Evolutionary conservation across 2,797 vertebrate species (phyloP).

Genomic region (Kryptopterus vitreolus): DNA sequence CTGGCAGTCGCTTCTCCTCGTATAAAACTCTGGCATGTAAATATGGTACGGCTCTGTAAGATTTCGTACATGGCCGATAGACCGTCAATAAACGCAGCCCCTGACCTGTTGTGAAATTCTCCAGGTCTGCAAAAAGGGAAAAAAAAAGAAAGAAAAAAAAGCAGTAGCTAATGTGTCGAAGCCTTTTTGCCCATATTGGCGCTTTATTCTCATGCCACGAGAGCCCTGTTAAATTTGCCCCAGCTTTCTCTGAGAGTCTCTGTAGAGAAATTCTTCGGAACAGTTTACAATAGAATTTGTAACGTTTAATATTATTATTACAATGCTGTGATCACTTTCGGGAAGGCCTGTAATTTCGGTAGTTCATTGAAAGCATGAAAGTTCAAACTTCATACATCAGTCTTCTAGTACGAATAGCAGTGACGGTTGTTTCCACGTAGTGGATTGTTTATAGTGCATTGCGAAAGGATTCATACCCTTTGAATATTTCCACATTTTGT

Average conservation of each 20-base stretch:
- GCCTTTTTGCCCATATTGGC: neutral
- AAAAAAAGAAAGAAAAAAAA: no score
- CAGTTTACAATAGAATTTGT: slow-evolving; percentile 24
- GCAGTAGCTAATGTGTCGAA: slow-evolving; percentile 13
- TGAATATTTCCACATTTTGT: no score
- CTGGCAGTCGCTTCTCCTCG: neutral
- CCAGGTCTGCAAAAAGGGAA: neutral
- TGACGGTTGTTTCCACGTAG: neutral
- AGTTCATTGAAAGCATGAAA: neutral
- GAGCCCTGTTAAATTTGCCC: neutral
- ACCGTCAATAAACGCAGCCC: slow-evolving; percentile 9
- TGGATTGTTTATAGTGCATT: no score
- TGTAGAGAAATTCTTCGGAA: neutral
- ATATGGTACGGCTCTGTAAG: slow-evolving; percentile 1
- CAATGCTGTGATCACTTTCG: neutral
- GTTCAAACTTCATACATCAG: neutral
- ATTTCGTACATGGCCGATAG: slow-evolving; percentile 25
- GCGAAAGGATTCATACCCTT: no score
- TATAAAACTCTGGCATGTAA: slow-evolving; percentile 13
- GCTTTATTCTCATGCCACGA: slow-evolving; percentile 3
- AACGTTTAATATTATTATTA: slow-evolving; percentile 10
- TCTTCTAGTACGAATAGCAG: neutral
- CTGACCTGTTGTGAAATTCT: slow-evolving; percentile 33
- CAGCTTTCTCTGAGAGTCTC: neutral
- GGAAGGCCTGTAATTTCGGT: neutral